Conservation (phyloP, 2,888 invertebrate species). For the Pammene fasciana region DNA sequence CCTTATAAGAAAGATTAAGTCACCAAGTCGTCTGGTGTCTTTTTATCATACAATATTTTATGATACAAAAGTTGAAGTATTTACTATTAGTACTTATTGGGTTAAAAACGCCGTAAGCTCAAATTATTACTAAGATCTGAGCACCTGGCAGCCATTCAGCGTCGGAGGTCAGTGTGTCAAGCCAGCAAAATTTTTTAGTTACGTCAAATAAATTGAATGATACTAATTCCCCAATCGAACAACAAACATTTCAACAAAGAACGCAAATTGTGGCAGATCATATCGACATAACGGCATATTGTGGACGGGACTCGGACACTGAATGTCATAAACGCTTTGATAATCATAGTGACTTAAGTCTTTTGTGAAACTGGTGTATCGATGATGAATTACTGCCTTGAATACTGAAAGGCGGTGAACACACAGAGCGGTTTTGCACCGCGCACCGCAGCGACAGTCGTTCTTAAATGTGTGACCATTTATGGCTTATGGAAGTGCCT, state of each 20-base stretch:
- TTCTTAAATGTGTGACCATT: no score
- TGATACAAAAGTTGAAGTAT: no score
- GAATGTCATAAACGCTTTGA: background rate
- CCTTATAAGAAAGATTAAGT: no score
- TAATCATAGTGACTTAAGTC: background rate
- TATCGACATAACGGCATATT: constrained; percentile 19
- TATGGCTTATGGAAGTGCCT: no score
- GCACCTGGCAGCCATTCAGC: no score
- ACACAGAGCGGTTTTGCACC: background rate
- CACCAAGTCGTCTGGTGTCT: no score
- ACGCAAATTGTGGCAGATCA: constrained; percentile 29
- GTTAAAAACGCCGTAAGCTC: no score
- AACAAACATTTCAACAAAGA: constrained; percentile 29
- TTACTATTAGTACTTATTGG: no score
- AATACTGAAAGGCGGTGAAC: constrained; percentile 8
- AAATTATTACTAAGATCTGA: no score
- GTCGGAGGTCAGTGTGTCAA: no score
- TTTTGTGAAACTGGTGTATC: background rate
- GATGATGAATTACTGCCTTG: constrained; percentile 27
- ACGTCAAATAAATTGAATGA: background rate
- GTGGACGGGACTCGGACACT: background rate
- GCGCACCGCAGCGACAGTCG: background rate
- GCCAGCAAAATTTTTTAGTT: no score
- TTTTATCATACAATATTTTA: no score
- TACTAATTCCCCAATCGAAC: constrained; percentile 1